Evolutionary conservation across 2,113 vertebrate genomes (phyloP), one percentile per base, ranked within the genome.

Genomic region (Microcebus ravelobensis): DNA sequence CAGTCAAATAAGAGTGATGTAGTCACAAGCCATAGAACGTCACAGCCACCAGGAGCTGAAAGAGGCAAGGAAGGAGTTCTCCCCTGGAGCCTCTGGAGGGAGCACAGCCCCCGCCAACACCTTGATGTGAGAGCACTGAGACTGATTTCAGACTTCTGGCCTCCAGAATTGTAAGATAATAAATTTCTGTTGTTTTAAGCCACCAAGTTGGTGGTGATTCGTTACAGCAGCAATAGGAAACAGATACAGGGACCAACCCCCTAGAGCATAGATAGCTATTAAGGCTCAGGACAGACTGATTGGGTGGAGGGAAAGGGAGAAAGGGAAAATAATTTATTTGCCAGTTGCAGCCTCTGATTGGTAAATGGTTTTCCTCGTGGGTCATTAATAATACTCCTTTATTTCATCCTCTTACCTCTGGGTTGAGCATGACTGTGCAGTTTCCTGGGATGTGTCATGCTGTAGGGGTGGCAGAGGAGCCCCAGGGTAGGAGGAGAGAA

Each of bases 31-130:
- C 59, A 65, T 65, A 36, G 70, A 55, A 21, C 9, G 12, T 14
- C 48, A 31, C 13, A 9, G 29, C 42, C 70, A n/a, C 6, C 6
- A 45, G 65, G 18, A 45, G 7, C 59, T 59, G 36, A 18, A 45
- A 3, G 45, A 36, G 25, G 27, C 12, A 5, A 48, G 6, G 74
- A 36, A 8, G 29, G 48, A 31, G n/a, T 17, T 70, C 18, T 18
- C 7, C 21, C 36, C 59, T 20, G 12, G 52, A 87, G 42, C 29
- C 34, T 71, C 21, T 34, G 8, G 76, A 50, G 68, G 50, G 29
- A 23, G 9, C 14, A n/a, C 1, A 31, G 8, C 3, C 7, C 57
- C 5, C 0, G 2, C 18, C 2, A 8, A 6, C 6, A 27, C 36
- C 12, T 57, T 65, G 39, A 7, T 5, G 17, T 23, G 36, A 61